Evolutionary conservation across 2,113 vertebrate species (phyloP), one percentile per base, ranked within the genome.

Genomic region (Rhea americana): DNA sequence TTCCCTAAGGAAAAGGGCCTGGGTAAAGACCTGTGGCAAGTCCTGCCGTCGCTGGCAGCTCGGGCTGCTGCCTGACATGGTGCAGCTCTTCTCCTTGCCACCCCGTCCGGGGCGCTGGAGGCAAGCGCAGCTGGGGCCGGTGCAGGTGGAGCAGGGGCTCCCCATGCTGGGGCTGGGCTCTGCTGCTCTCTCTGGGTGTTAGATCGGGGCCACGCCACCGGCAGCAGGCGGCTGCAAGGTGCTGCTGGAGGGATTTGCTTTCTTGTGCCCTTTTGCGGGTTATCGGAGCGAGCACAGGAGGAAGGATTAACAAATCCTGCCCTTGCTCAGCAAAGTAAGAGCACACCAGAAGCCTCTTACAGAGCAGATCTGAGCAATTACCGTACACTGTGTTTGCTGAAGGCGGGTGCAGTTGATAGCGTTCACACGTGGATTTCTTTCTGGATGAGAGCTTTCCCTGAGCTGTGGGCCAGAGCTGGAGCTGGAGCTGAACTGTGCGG

Each of bases 91-190:
- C 22, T 51, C 26, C 25, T 51, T 16, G 41, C 11, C 61, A 32
- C 61, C 43, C 11, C 14, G 32, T 3, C 7, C 15, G 13, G 43
- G 13, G 15, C 43, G n/a, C 39, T 65, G 11, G 53, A 59, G 14
- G 15, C 14, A 26, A 25, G 28, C 43, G 58, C 48, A 32, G 55
- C n/a, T 21, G n/a, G 51, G 19, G 25, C 35, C 28, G 14, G 26
- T 16, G 35, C 61, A 25, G 16, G 5, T 5, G 73, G 71, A 70
- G 51, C 13, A 30, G 59, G 67, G 32, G 53, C 16, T 41, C 5
- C 2, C 21, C 5, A 3, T 28, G 53, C 9, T 5, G 35, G 21
- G 14, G 3, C 47, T 2, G 5, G 11, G 32, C 2, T 50, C n/a
- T 43, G 79, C n/a, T 1, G 47, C 37, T 56, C 22, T 47, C 45